A percentile compares a stretch with the other conserved stretches of the same genome.
Conservation (phyloP, 2,888 invertebrate genomes). For the Nomada fucata region DNA sequence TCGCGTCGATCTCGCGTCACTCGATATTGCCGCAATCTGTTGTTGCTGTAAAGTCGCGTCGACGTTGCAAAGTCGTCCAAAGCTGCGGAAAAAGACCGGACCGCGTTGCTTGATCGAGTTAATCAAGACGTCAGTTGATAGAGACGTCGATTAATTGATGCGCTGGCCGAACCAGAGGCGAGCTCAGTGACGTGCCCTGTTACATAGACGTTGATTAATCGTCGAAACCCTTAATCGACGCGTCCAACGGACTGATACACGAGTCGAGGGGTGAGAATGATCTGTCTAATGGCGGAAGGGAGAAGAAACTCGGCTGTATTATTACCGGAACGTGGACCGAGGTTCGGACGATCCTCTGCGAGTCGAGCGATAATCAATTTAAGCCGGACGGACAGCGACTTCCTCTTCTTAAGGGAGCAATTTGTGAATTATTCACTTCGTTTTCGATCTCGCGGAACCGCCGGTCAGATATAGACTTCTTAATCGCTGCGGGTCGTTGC, state of each 20-base stretch:
- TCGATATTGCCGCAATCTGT: background rate
- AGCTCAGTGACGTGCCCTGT: constrained; percentile 51
- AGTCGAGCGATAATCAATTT: constrained; percentile 13
- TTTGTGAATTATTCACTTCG: background rate
- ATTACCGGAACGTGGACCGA: background rate
- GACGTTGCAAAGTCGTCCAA: background rate
- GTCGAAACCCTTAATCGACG: constrained; percentile 56
- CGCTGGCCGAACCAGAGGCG: constrained; percentile 28
- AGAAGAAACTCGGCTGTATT: constrained; percentile 22
- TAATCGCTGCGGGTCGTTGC: too few species aligned
- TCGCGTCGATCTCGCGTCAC: constrained; percentile 6
- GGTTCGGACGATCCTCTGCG: background rate
- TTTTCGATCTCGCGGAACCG: too few species aligned
- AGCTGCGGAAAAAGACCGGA: constrained; percentile 18
- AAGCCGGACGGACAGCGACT: background rate
- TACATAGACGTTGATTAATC: constrained; percentile 60
- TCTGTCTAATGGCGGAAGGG: constrained; percentile 44
- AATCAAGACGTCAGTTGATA: constrained; percentile 62
- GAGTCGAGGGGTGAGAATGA: constrained; percentile 43
- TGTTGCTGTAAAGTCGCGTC: background rate
- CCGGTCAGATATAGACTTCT: too few species aligned
- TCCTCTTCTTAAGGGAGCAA: background rate
- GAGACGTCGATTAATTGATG: constrained; percentile 62
- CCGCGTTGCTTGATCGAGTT: constrained; percentile 46
- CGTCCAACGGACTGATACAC: constrained; percentile 46